These are phyloP conservation scores for Uloborus diversus DNA, from an alignment of 1,140 invertebrate genomes.

Conservation along the genomic window DNA sequence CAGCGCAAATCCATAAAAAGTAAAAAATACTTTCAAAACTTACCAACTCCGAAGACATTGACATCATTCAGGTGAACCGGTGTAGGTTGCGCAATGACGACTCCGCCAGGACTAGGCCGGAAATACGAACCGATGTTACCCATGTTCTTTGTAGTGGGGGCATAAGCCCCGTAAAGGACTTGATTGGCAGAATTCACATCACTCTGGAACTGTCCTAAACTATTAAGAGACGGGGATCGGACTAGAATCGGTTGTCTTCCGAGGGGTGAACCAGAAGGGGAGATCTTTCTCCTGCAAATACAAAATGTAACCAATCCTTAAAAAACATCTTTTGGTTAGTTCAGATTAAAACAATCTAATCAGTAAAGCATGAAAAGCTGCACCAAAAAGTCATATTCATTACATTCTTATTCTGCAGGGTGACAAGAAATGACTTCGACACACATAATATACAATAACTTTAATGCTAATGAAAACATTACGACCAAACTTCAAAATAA, in stretches of 20 bases:
- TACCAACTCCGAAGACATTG: constrained; percentile 33
- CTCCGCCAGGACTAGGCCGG: constrained; percentile 25
- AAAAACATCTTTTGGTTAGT: too few species aligned
- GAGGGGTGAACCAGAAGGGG: constrained; percentile 1
- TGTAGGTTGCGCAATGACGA: constrained; percentile 31
- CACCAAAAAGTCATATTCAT: too few species aligned
- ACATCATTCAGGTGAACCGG: constrained; percentile 40
- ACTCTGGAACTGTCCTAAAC: constrained; percentile 12
- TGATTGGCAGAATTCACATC: constrained; percentile 9
- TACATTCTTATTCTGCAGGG: too few species aligned
- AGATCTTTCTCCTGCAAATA: constrained; percentile 42
- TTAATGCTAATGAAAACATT: too few species aligned
- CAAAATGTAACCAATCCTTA: background rate
- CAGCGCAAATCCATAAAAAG: too few species aligned
- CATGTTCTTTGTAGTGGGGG: constrained; percentile 7
- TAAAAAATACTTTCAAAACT: background rate
- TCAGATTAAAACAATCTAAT: too few species aligned
- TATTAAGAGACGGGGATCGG: constrained; percentile 36
- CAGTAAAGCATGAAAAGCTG: too few species aligned
- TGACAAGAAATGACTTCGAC: too few species aligned
- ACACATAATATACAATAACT: too few species aligned
- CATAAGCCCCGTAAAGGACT: constrained; percentile 8
- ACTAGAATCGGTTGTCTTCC: constrained; percentile 35
- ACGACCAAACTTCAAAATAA: too few species aligned
- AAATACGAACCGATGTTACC: constrained; percentile 40